Evolutionary conservation across 2,797 vertebrate genomes (phyloP), one percentile per base, ranked within the genome.

Genomic region (Podarcis lilfordi): DNA sequence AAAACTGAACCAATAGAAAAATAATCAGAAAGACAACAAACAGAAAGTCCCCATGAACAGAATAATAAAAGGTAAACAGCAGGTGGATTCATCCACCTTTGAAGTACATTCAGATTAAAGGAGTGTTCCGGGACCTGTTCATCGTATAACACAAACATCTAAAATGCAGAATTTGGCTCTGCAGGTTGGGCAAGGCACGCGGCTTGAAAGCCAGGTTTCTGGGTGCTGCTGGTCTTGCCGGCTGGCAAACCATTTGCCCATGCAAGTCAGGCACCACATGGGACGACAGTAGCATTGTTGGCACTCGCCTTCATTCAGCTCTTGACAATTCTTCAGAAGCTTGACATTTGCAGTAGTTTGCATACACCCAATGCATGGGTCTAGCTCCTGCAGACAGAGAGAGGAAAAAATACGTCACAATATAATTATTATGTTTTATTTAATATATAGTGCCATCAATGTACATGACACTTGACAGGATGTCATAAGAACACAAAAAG

Each of bases 211-310:
- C 99, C 99, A 99, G 8, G 98, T 99, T 94, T 99, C 98, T 0
- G 98, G 98, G 91, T 95, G 98, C 87, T 98, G 98, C 95, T 98
- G 98, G 86, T 99, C 98, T 93, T 99, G 99, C 1, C 98, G 98
- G 94, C 98, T 99, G 90, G 98, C 98, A 0, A 99, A 99, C 99
- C 99, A 99, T 80, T 98, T 98, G 37, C 99, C 98, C 97, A 99
- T 96, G 93, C 99, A 99, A 23, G 97, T 98, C 59, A 99, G 95
- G 92, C 99, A 99, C 99, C 98, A 99, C 99, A 99, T 99, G 77
- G 99, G 99, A 29, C 98, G 98, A 91, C 99, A 99, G 94, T 97
- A 98, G 92, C 99, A 99, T 86, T 96, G 97, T 94, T 98, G 98
- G 91, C 99, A 99, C 8, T 98, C 98, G 0, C 97, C 97, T 71